Evolutionary conservation across 2,797 vertebrate genomes (phyloP), one percentile per base, ranked within the genome.

Genomic region (Sebastes diaconus): DNA sequence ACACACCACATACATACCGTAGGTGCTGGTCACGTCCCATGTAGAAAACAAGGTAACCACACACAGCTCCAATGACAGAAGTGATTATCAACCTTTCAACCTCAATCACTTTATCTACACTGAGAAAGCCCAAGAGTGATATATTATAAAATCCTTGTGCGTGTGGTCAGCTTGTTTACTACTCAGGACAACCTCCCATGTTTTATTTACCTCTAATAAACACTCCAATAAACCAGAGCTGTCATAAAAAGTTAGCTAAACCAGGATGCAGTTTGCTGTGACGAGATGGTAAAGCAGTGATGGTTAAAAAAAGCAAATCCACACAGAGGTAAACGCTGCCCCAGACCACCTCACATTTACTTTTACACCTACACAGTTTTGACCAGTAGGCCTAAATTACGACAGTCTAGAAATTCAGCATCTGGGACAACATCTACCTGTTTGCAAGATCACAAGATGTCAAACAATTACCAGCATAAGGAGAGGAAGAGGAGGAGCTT

Each of bases 401-500:
- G 10, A 46, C 4, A 54, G 16, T 29, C 24, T 7, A 67, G 2
- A 50, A 60, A 66, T 7, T 13, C 16, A 29, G 42, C 10, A 73
- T 74, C 88, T 78, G 90, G 82, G 86, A 82, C 84, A 84, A 80
- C 84, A 0, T 87, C 74, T 71, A 92, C 83, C 75, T 34, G 22
- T 85, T 72, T 22, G 20, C 61, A 91, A 83, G 66, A 24, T 39
- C 87, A 89, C 90, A 75, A 78, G 72, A 42, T 87, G 84, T 81
- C 78, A 89, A 93, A 96, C 93, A 91, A 90, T 97, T 95, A 95
- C 95, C 94, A 93, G 95, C 89, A 74, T 87, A 88, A 93, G 90
- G 91, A 93, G 95, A 93, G 90, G 94, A 95, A 92, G 95, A 94
- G 93, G 96, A 95, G 94, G 95, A 96, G 94, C 96, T 97, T 92